A percentile compares a stretch with the other conserved stretches of the same genome.
Conservation (phyloP, 2,113 vertebrate species). For the Carassius auratus region DNA sequence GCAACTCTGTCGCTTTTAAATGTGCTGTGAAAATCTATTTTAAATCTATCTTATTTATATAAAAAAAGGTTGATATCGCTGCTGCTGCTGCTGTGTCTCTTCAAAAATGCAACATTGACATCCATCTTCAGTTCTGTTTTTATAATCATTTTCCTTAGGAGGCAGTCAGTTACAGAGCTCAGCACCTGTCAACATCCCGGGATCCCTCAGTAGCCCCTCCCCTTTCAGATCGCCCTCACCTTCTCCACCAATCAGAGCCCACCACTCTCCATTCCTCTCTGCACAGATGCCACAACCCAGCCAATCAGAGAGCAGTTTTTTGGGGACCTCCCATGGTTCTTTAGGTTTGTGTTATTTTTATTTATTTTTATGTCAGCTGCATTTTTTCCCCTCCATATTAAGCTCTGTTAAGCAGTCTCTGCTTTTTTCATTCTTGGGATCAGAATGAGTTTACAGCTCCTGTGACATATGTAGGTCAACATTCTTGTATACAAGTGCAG, state of each 20-base stretch:
- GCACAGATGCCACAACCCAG: constrained; percentile 83
- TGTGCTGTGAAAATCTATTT: too few species aligned
- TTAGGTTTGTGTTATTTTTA: constrained; percentile 81
- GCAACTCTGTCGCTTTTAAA: neutral
- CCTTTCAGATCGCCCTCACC: constrained; percentile 95
- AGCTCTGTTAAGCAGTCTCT: neutral
- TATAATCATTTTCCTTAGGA: constrained; percentile 68
- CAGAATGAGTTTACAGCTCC: neutral
- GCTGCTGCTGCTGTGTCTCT: neutral
- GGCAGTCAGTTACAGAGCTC: constrained; percentile 95
- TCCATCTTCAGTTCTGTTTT: neutral
- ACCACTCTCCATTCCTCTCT: constrained; percentile 85
- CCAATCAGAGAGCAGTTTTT: constrained; percentile 91
- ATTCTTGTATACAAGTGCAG: neutral
- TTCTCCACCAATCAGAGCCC: constrained; percentile 89
- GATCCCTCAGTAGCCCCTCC: constrained; percentile 90
- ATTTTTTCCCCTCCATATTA: too few species aligned
- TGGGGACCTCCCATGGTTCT: constrained; percentile 92
- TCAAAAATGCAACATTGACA: neutral
- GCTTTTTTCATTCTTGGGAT: neutral
- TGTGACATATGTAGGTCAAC: neutral
- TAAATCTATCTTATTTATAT: too few species aligned
- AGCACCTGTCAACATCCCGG: constrained; percentile 96
- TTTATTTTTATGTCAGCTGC: neutral
- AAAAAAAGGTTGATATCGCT: too few species aligned